A percentile compares a stretch with the other conserved stretches of the same genome.
phyloP scores from a whole-genome alignment of 92 coral and sea anemone species.

The Galaxea fascicularis region DNA sequence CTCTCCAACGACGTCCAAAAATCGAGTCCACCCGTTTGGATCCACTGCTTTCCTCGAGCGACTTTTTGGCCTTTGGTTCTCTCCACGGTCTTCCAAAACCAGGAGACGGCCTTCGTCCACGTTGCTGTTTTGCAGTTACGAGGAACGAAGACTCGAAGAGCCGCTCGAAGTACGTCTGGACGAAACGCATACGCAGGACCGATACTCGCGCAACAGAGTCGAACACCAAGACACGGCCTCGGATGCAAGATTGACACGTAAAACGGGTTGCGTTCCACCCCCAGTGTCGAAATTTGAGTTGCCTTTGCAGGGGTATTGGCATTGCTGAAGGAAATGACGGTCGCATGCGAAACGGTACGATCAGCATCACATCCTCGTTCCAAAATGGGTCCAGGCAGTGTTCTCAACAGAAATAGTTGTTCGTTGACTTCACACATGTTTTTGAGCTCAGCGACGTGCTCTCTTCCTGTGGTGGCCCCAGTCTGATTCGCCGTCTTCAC shows the following conservation, averaged over 20 bases:
- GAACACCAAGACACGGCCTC: neutral
- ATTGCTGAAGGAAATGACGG: neutral
- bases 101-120: constrained; percentile 6
- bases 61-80: neutral
- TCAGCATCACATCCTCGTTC: too few relatives aligned
- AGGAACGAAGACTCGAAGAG: neutral
- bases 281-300: neutral
- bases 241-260: constrained; percentile 9
- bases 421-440: neutral
- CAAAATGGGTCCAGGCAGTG: neutral
- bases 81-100: neutral
- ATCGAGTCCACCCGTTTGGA: neutral
- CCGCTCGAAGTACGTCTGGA: neutral
- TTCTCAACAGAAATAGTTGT: neutral
- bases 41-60: neutral
- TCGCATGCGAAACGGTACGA: neutral
- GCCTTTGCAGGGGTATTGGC: neutral
- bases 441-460: neutral
- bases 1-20: neutral
- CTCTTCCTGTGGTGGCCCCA: neutral
- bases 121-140: neutral
- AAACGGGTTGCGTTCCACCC: constrained; percentile 2
- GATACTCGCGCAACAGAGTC: neutral
- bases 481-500: neutral
- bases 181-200: neutral